Evolutionary conservation across 2,888 invertebrate genomes (phyloP), one percentile per base, ranked within the genome.

Genomic region (Drosophila vallismaia): DNA sequence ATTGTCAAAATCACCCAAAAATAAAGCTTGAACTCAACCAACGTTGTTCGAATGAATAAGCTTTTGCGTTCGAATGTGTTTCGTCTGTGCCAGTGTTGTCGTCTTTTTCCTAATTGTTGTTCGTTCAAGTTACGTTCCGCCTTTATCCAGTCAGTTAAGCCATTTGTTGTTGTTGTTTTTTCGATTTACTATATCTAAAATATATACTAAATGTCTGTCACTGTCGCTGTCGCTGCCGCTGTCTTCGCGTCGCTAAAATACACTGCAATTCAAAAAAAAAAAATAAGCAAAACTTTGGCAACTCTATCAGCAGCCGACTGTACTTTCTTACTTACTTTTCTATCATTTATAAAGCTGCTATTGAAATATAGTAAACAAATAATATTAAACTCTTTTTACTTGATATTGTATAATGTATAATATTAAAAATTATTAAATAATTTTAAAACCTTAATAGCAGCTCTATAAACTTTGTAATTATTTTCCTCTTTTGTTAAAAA

Each of bases 121-220:
- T 67, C 14, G 74, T 72, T 83, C 77, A 66, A 70, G 77, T 77
- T 71, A 57, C 77, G 79, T 82, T 57, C 48, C 70, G 66, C 71
- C 78, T 81, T 59, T 59, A 46, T 36, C 12, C 40, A 59, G 28
- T 59, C 44, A 38, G 33, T 53, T 29, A 36, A 62, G 33, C 59
- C 86, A 83, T 86, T 81, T 75, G 87, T 76, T 82, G 87, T 82
- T 82, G 87, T 86, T 84, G 74, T 84, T 74, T 74, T 74, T 62
- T 67, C 48, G 52, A 86, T 74, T 54, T 73, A 64, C 53, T 45
- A 42, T 55, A 53, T 52, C 51, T 28, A 29, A 54, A 45, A 44
- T 45, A 66, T 64, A 42, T 45, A 49, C 59, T 71, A 63, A 68
- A 54, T 77, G 84, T 84, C 84, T 83, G 80, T 86, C 86, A 85